Base-by-base conservation (phyloP, 2,888 invertebrate species). In the Stenotaenia linearis region DNA sequence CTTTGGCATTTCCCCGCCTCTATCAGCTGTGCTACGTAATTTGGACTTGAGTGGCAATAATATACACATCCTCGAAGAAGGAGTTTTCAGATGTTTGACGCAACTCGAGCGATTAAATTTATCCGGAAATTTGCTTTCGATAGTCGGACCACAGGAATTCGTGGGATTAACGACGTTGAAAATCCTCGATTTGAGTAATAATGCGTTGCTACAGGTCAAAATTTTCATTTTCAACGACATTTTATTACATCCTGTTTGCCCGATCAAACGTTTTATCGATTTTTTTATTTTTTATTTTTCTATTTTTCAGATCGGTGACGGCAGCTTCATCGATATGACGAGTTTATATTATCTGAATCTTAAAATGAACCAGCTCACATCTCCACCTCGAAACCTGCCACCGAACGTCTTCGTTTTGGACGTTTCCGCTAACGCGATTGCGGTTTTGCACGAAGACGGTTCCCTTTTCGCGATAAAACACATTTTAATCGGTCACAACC, bases 31-130 rank as follows among this genome's bases (percentile, higher is more conserved):
- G 0, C 21, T 78, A 18, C 30, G 15, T 12, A n/a, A n/a, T 28
- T 25, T 78, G 30, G 78, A 78, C 28, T 21, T 78, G 18, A 78
- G 78, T 23, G 15, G 56, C n/a, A 78, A 78, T 28, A 45, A 50
- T 23, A 78, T 78, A 23, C 56, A 18, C 5, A 4, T 15, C 4
- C n/a, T 78, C 7, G 78, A 78, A 50, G 56, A 78, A 45, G 28
- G 45, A 25, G 78, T 50, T 6, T 50, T 78, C 25, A 50, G 37
- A 15, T 78, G 78, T 56, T 45, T 78, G 7, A 28, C 25, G 6
- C 25, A 45, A 15, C 45, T 78, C 3, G 45, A 78, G 50, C 12
- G 15, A 7, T 25, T 78, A 15, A 78, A 78, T 15, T 23, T 78
- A 15, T 45, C 78, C 1, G 45, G 56, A 6, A 78, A 78, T 78